Base-by-base conservation (phyloP, 2,888 invertebrate species). In the Drepanosiphum platanoidis region DNA sequence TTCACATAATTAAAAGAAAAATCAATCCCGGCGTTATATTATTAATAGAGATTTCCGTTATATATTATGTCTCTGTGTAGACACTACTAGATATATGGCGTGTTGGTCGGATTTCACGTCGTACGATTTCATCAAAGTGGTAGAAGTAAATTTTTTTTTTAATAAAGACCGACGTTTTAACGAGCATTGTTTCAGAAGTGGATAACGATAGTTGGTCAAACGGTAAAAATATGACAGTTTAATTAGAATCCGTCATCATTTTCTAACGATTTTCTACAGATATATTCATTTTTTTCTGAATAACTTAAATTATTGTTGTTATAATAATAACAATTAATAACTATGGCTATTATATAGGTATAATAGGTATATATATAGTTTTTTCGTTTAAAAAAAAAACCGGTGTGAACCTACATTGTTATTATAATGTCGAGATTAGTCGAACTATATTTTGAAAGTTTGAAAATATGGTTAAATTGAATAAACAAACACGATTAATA, bases 1-100 rank as follows among this genome's bases (percentile, higher is more conserved):
- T 77, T 46, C 75, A 27, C 22, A 77, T 58, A 84, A 84, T 68
- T 77, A 84, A 77, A 77, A 74, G 34, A 74, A 66, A 58, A 83
- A 74, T 64, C 32, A 74, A 75, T 66, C 36, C 68, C 3, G 36
- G 30, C 27, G 22, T 75, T 42, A 68, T 36, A 66, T 34, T 46
- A 46, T 27, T 52, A 70, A n/a, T 80, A 80, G 52, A 58, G 68
- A 70, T 80, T 70, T 80, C 80, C 80, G 70, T 52, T 80, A 78
- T 30, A 13, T 34, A 30, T 71, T 58, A 18, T n/a, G 32, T 66
- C 30, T 3, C 0, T 22, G 9, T 11, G 36, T 61, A 18, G n/a
- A n/a, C n/a, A n/a, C n/a, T n/a, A n/a, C n/a, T n/a, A n/a, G 13
- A 46, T 30, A 39, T 70, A 27, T 36, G n/a, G n/a, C n/a, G 9